Percentiles rank a stretch among this genome's conserved stretches.
Evolutionary conservation across 2,888 invertebrate species (phyloP).

Genomic region (Drosophila kuntzei): DNA sequence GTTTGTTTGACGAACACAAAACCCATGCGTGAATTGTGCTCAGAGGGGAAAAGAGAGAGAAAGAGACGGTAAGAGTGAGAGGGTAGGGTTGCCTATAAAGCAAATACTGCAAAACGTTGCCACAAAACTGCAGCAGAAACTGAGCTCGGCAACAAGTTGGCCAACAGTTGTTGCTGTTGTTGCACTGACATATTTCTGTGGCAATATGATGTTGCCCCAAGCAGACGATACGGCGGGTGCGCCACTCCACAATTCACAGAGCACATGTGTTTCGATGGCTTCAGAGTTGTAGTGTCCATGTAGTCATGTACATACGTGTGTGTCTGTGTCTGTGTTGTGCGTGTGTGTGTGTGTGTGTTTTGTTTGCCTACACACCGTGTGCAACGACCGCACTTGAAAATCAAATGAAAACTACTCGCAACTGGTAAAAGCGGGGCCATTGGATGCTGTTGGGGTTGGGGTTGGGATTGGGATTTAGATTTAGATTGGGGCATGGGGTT

Average conservation of each 20-base stretch:
- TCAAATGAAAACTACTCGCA: slow-evolving; percentile 57
- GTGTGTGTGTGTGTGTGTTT: background rate
- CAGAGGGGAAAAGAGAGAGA: background rate
- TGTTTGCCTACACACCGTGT: slow-evolving; percentile 44
- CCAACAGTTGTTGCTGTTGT: slow-evolving; percentile 14
- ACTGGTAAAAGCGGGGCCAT: slow-evolving; percentile 23
- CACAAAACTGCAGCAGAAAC: slow-evolving; percentile 38
- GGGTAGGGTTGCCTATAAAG: slow-evolving; percentile 12
- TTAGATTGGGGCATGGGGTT: background rate
- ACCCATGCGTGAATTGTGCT: slow-evolving; percentile 13
- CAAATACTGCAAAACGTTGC: slow-evolving; percentile 28
- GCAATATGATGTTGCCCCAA: slow-evolving; percentile 35
- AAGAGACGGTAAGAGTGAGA: background rate
- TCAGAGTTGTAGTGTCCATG: slow-evolving; percentile 13
- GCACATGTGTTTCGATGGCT: slow-evolving; percentile 38
- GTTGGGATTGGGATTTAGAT: background rate
- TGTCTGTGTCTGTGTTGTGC: background rate
- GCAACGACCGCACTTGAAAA: slow-evolving; percentile 54
- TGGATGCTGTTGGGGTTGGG: background rate
- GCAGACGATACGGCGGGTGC: slow-evolving; percentile 11
- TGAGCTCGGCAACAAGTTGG: slow-evolving; percentile 54
- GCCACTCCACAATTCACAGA: slow-evolving; percentile 7
- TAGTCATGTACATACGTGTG: background rate
- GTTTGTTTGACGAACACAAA: slow-evolving; percentile 23
- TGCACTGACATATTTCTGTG: slow-evolving; percentile 42